A percentile compares a stretch with the other conserved stretches of the same genome.
Evolutionary conservation across 37 sponge, comb jelly and placozoan species (phyloP).

Genomic region (Dysidea cf. avara): DNA sequence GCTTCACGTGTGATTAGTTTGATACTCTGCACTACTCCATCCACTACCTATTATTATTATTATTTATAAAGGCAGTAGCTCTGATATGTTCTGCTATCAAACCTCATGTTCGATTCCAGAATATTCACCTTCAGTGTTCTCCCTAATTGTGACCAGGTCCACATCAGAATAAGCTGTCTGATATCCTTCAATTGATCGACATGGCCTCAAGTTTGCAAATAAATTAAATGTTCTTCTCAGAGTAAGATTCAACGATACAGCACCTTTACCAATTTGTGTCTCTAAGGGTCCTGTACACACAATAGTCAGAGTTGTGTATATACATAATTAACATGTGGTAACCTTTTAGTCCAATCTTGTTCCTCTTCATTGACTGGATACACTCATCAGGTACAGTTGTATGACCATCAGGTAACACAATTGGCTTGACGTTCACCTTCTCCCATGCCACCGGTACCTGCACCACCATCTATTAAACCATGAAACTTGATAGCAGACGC

Average conservation of each 20-base stretch:
- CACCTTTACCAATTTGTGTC: constrained; percentile 97
- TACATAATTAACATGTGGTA: not conserved
- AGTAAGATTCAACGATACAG: constrained; percentile 97
- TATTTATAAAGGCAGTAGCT: too few species aligned
- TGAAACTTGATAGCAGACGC: not conserved
- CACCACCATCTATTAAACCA: too few species aligned
- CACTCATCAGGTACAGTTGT: constrained; percentile 86
- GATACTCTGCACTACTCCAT: constrained; percentile 99
- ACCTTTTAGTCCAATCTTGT: constrained; percentile 98
- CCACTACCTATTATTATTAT: constrained; percentile 73
- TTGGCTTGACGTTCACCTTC: constrained; percentile 76
- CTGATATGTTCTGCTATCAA: not conserved
- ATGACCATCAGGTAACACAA: constrained; percentile 71
- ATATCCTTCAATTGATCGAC: constrained; percentile 81
- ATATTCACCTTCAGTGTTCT: constrained; percentile 99
- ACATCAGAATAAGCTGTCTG: constrained; percentile 88
- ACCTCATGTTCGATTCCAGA: constrained; percentile 98
- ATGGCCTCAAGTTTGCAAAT: constrained; percentile 97
- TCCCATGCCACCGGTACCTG: constrained; percentile 94
- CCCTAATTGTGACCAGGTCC: constrained; percentile 94
- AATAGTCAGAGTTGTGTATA: not conserved
- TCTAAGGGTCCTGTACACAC: constrained; percentile 82
- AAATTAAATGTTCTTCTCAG: constrained; percentile 88
- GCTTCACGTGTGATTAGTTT: constrained; percentile 96
- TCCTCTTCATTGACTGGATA: constrained; percentile 85